These are phyloP conservation scores for Anas bahamensis DNA, from an alignment of 2,797 vertebrate species.

Conservation along the genomic window DNA sequence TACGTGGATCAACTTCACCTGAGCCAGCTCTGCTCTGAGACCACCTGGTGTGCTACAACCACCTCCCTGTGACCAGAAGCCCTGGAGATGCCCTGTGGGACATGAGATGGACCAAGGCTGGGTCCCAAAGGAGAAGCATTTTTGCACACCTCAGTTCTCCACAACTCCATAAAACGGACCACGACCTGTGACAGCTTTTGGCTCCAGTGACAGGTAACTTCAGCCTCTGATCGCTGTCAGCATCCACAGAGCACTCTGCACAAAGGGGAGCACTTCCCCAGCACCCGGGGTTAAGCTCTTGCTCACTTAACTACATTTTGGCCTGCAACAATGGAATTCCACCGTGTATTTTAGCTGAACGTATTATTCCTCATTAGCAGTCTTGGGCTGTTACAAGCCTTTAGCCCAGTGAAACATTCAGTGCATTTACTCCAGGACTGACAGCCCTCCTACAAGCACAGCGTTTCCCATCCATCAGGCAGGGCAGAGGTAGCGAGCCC, in stretches of 20 bases:
- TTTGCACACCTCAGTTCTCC: background rate
- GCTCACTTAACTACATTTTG: background rate
- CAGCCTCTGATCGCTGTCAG: background rate
- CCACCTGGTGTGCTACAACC: background rate
- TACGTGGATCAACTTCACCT: background rate
- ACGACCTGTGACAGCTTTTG: background rate
- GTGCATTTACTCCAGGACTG: background rate
- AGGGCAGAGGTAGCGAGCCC: background rate
- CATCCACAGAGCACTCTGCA: background rate
- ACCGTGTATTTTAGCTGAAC: slow-evolving; percentile 21
- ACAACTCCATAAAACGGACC: background rate
- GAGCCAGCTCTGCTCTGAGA: background rate
- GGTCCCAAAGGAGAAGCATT: background rate
- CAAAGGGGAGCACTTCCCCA: background rate
- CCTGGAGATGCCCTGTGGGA: background rate
- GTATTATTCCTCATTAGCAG: slow-evolving; percentile 18
- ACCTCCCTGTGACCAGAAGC: background rate
- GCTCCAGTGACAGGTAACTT: background rate
- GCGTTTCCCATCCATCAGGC: background rate
- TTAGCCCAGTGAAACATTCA: background rate
- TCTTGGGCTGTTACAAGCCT: background rate
- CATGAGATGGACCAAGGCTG: background rate
- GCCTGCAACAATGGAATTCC: slow-evolving; percentile 10
- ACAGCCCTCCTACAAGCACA: background rate
- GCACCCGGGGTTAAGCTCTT: background rate